Evolutionary conservation across 2,888 invertebrate species (phyloP).

Genomic region (Caenorhabditis sp.): DNA sequence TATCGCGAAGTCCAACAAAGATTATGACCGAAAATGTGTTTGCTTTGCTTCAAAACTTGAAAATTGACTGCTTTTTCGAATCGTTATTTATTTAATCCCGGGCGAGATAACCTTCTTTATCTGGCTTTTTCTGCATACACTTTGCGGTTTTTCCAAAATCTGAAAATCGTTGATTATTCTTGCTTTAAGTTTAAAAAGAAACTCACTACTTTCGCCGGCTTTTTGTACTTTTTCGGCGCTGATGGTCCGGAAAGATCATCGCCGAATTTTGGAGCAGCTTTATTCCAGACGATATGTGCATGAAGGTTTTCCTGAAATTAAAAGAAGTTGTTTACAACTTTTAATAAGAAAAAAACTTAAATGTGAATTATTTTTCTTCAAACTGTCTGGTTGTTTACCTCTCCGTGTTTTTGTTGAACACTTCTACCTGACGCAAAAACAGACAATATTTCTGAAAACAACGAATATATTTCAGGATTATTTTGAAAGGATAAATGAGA

Average conservation of each 20-base stretch:
- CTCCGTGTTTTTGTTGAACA: slow-evolving; percentile 12
- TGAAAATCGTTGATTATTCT: too few relatives aligned
- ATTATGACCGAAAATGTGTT: slow-evolving; percentile 9
- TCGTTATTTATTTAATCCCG: slow-evolving; percentile 60
- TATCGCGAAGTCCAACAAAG: too few relatives aligned
- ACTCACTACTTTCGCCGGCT: neutral
- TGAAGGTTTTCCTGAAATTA: slow-evolving; percentile 85
- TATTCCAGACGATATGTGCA: slow-evolving; percentile 89
- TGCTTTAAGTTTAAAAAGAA: too few relatives aligned
- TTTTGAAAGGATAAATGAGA: slow-evolving; percentile 91
- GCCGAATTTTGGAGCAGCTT: slow-evolving; percentile 76
- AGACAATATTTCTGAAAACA: neutral
- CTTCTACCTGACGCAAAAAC: neutral
- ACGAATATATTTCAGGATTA: slow-evolving; percentile 76
- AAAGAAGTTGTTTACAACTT: neutral
- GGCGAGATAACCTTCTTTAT: slow-evolving; percentile 55
- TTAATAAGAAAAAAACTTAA: slow-evolving; percentile 71
- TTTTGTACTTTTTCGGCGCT: slow-evolving; percentile 21
- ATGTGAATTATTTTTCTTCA: slow-evolving; percentile 86
- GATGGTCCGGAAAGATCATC: slow-evolving; percentile 29
- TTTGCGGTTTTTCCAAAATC: slow-evolving; percentile 18
- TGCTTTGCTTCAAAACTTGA: slow-evolving; percentile 29
- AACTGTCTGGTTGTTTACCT: slow-evolving; percentile 81
- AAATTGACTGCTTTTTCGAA: slow-evolving; percentile 56
- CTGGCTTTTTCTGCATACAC: slow-evolving; percentile 20